These are phyloP conservation scores for Galaxea fascicularis DNA, from an alignment of 92 coral and sea anemone genomes.

Conservation along the genomic window DNA sequence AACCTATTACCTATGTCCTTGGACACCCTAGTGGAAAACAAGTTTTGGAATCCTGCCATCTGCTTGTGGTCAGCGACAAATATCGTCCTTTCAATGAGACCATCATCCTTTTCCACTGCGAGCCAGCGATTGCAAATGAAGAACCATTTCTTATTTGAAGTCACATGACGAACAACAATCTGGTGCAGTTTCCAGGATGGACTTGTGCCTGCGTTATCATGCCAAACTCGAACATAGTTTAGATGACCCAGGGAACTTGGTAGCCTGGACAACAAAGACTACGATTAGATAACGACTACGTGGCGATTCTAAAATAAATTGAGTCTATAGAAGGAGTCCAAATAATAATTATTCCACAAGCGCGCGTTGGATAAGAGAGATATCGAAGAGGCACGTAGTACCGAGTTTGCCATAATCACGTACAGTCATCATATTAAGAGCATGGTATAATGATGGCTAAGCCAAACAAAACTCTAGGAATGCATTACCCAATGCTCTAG, in stretches of 20 bases:
- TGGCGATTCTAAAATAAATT: too few species aligned
- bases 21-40: constrained; percentile 74
- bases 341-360: too few species aligned
- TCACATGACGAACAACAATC: constrained; percentile 71
- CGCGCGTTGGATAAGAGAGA: too few species aligned
- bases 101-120: constrained; percentile 88
- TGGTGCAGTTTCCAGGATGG: constrained; percentile 83
- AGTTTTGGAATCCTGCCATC: constrained; percentile 72
- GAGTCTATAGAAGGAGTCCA: too few species aligned
- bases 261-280: constrained; percentile 22
- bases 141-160: constrained; percentile 71
- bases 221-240: constrained; percentile 81
- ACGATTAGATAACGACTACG: too few species aligned
- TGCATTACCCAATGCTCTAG: too few species aligned
- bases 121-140: constrained; percentile 86
- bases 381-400: too few species aligned
- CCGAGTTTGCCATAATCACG: too few species aligned
- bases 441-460: too few species aligned
- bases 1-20: constrained; percentile 54
- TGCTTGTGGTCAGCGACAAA: constrained; percentile 68
- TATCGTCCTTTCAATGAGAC: constrained; percentile 68
- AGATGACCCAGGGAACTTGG: constrained; percentile 75
- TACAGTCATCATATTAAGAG: too few species aligned
- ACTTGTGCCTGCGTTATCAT: constrained; percentile 79
- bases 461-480: too few species aligned